Conservation (phyloP, 2,113 vertebrate species). For the Cyanoderma ruficeps region DNA sequence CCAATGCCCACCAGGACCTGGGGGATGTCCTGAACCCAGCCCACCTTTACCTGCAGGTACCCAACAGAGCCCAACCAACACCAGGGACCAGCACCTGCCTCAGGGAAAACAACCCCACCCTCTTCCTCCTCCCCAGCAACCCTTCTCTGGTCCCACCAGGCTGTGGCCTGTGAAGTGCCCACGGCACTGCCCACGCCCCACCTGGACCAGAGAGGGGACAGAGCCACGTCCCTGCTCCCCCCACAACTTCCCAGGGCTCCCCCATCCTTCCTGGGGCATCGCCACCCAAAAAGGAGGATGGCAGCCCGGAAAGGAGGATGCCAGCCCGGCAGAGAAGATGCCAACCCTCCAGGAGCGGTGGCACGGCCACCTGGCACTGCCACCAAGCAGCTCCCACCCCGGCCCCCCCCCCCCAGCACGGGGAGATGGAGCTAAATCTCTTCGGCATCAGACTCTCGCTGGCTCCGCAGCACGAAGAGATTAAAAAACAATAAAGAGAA, state of each 20-base stretch:
- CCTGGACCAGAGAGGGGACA: neutral
- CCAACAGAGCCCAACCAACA: neutral
- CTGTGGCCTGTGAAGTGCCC: neutral
- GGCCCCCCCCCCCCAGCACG: neutral
- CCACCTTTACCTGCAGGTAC: neutral
- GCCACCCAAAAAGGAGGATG: neutral
- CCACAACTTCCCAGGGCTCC: neutral
- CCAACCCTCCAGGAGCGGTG: neutral
- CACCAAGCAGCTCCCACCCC: neutral
- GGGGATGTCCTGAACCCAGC: neutral
- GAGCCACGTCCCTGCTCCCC: neutral
- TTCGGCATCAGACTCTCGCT: conserved; percentile 71
- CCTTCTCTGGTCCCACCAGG: neutral
- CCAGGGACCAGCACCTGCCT: neutral
- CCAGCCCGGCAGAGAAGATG: neutral
- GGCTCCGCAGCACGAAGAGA: conserved; percentile 75
- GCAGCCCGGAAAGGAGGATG: neutral
- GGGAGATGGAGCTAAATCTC: conserved; percentile 69
- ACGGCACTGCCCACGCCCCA: neutral
- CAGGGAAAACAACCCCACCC: rapidly evolving
- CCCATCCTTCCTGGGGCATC: neutral
- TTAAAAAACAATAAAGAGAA: conserved; percentile 87
- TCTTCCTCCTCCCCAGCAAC: neutral
- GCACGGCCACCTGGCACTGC: neutral
- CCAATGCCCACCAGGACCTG: rapidly evolving